These are phyloP conservation scores for Hermaeophaga mercurialis DNA, from an alignment of 2,888 invertebrate species.

Conservation along the genomic window DNA sequence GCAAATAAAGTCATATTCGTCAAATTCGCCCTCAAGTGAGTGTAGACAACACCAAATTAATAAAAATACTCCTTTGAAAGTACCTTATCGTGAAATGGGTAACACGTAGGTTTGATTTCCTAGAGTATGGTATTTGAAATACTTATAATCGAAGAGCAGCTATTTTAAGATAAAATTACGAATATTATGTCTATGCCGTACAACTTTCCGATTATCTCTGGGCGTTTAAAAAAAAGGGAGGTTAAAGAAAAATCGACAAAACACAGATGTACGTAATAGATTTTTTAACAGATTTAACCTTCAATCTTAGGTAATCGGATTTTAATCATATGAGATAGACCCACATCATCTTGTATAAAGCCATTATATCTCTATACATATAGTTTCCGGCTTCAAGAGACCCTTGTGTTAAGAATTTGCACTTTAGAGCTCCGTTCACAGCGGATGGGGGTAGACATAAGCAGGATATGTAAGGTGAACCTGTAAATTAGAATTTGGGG, in stretches of 20 bases:
- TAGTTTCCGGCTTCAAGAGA: slow-evolving; percentile 25
- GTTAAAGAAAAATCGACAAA: neutral
- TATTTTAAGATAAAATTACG: no score
- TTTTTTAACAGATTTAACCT: neutral
- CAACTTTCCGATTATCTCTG: neutral
- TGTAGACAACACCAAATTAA: no score
- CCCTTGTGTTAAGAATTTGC: slow-evolving; percentile 27
- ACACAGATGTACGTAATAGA: neutral
- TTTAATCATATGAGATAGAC: slow-evolving; percentile 12
- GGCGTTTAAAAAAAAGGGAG: neutral
- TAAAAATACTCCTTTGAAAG: no score
- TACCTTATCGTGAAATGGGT: no score
- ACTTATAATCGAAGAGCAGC: no score
- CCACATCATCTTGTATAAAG: slow-evolving; percentile 14
- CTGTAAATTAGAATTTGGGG: slow-evolving; percentile 8
- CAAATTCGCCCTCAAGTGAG: no score
- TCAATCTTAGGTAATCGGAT: neutral
- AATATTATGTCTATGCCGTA: no score
- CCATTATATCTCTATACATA: slow-evolving; percentile 18
- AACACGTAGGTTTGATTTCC: no score
- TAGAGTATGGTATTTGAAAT: no score
- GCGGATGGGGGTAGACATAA: slow-evolving; percentile 21
- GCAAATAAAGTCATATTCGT: no score
- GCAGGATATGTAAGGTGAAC: slow-evolving; percentile 22
- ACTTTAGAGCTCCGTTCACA: slow-evolving; percentile 20